Percentiles rank a stretch among this genome's conserved stretches.
Conservation (phyloP, 2,797 vertebrate species). For the Tapera naevia region DNA sequence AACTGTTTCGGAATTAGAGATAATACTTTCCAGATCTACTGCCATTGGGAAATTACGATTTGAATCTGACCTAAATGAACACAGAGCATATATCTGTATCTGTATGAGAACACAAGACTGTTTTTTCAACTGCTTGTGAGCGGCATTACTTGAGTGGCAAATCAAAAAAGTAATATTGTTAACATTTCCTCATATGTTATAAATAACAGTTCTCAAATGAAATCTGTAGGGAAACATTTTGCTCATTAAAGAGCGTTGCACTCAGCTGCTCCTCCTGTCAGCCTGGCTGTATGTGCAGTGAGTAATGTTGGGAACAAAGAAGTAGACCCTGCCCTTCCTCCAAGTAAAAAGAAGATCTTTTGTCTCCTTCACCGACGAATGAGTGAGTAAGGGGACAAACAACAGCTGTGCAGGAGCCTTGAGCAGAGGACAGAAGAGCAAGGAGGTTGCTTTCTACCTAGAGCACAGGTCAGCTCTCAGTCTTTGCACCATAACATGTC, state of each 20-base stretch:
- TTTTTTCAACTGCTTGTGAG: background rate
- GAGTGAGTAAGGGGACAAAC: rapidly evolving
- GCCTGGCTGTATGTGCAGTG: background rate
- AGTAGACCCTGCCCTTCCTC: background rate
- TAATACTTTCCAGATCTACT: background rate
- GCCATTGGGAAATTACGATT: background rate
- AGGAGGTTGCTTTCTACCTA: background rate
- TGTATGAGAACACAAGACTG: background rate
- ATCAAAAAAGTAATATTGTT: background rate
- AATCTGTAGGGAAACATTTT: background rate
- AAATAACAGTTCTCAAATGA: background rate
- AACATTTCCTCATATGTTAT: background rate
- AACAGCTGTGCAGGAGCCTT: background rate
- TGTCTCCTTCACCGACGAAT: no score
- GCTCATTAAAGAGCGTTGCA: background rate
- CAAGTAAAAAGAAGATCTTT: background rate
- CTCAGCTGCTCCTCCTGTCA: background rate
- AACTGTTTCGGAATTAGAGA: background rate
- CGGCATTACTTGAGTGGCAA: background rate
- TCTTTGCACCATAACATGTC: background rate
- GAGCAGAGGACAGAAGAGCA: background rate
- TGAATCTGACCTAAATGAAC: background rate
- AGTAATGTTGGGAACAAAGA: background rate
- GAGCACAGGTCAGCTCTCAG: background rate
- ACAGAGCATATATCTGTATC: background rate